These are phyloP conservation scores for Pterostichus madidus DNA, from an alignment of 2,888 invertebrate genomes.

Conservation along the genomic window DNA sequence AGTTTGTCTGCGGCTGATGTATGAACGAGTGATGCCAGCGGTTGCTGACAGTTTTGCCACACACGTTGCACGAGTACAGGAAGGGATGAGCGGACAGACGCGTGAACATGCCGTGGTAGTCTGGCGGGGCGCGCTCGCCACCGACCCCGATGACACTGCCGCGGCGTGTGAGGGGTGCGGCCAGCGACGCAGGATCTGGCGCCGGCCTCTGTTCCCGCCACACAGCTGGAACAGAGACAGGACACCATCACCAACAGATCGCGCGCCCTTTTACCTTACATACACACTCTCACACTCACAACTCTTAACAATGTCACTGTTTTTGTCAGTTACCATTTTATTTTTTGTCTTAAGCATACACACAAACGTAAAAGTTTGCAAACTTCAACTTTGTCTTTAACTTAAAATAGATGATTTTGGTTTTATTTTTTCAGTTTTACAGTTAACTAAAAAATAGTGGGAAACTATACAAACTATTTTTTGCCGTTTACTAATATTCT, in stretches of 20 bases:
- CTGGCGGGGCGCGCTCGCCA: slow-evolving; percentile 69
- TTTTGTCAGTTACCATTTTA: too few relatives aligned
- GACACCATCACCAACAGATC: slow-evolving; percentile 71
- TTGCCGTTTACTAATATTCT: too few relatives aligned
- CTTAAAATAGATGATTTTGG: too few relatives aligned
- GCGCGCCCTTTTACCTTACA: slow-evolving; percentile 65
- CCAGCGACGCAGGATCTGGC: slow-evolving; percentile 62
- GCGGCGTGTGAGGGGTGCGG: slow-evolving; percentile 13
- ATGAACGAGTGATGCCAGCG: slow-evolving; percentile 85
- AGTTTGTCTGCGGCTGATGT: slow-evolving; percentile 82
- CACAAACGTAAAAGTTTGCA: too few relatives aligned
- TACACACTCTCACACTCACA: background rate
- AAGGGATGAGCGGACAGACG: slow-evolving; percentile 72
- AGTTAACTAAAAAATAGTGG: too few relatives aligned
- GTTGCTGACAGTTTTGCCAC: slow-evolving; percentile 84
- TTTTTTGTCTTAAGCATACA: too few relatives aligned
- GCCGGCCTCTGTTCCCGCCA: slow-evolving; percentile 73
- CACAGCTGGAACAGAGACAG: slow-evolving; percentile 74
- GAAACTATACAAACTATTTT: too few relatives aligned
- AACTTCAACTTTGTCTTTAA: too few relatives aligned
- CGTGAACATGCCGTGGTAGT: slow-evolving; percentile 74
- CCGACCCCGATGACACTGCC: slow-evolving; percentile 64
- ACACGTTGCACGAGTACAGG: slow-evolving; percentile 81
- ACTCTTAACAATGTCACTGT: too few relatives aligned
- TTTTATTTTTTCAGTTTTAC: too few relatives aligned